These are phyloP conservation scores for Parascotia fuliginaria DNA, from an alignment of 2,888 invertebrate genomes.

Conservation along the genomic window DNA sequence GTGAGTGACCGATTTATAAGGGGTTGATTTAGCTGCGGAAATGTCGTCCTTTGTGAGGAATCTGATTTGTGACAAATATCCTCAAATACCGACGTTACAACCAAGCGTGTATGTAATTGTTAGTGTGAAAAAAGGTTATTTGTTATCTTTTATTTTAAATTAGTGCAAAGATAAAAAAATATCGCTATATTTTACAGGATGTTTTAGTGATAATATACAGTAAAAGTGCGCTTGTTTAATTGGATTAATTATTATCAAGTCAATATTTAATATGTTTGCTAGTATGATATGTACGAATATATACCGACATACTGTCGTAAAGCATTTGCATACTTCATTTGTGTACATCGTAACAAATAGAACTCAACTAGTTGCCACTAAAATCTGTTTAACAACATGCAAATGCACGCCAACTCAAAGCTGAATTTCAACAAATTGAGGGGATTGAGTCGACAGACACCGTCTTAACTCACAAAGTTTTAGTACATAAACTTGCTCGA, in stretches of 20 bases:
- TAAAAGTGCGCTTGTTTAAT: too few species aligned
- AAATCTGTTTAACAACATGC: slow-evolving; percentile 37
- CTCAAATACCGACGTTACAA: slow-evolving; percentile 12
- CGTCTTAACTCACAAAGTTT: slow-evolving; percentile 26
- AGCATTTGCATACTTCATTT: background rate
- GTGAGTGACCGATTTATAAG: slow-evolving; percentile 16
- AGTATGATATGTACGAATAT: too few species aligned
- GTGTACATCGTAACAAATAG: slow-evolving; percentile 3
- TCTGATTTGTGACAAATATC: slow-evolving; percentile 23
- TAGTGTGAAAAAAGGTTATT: background rate
- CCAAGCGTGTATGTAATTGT: slow-evolving; percentile 7
- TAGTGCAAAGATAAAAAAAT: too few species aligned
- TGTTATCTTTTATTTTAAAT: background rate
- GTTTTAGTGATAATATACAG: too few species aligned
- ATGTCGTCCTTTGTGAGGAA: slow-evolving; percentile 37
- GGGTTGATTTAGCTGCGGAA: slow-evolving; percentile 35
- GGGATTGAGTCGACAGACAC: slow-evolving; percentile 34
- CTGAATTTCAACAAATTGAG: slow-evolving; percentile 30
- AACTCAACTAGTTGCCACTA: slow-evolving; percentile 18
- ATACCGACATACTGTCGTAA: background rate
- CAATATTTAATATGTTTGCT: too few species aligned
- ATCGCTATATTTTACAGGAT: too few species aligned
- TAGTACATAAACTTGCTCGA: slow-evolving; percentile 10
- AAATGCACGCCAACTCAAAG: slow-evolving; percentile 23
- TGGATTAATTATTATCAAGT: too few species aligned